Percentiles rank a stretch among this genome's conserved stretches.
These are phyloP conservation scores for Tragulus kanchil DNA, from an alignment of 2,113 vertebrate genomes.

Conservation along the genomic window DNA sequence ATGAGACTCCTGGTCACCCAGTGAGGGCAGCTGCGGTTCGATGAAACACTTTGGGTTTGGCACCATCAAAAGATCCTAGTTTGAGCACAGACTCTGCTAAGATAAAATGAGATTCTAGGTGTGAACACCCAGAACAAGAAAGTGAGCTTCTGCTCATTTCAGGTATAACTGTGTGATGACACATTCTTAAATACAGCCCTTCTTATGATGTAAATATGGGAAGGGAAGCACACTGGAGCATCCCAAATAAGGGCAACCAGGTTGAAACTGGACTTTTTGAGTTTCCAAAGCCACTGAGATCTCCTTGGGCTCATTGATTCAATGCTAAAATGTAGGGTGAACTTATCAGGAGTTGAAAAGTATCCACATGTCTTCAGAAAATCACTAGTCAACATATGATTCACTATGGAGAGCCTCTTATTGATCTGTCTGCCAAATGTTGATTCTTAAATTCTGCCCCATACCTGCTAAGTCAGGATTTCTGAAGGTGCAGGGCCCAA, in stretches of 20 bases:
- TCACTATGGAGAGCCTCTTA: not conserved
- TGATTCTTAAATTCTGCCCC: slow-evolving; percentile 12
- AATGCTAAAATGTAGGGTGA: not conserved
- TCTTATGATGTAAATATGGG: not conserved
- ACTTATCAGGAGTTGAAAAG: not conserved
- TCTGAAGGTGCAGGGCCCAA: not conserved
- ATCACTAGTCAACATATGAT: not conserved
- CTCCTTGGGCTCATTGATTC: not conserved
- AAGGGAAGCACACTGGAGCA: not conserved
- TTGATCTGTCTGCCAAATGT: not conserved
- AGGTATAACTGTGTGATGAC: not conserved
- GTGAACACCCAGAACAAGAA: not conserved
- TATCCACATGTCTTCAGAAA: not conserved
- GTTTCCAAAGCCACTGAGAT: not conserved
- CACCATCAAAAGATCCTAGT: slow-evolving; percentile 25
- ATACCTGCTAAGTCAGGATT: slow-evolving; percentile 17
- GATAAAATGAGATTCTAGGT: not conserved
- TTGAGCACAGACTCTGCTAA: not conserved
- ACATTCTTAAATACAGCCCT: not conserved
- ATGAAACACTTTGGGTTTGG: not conserved
- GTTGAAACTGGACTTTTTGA: not conserved
- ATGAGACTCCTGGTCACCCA: not conserved
- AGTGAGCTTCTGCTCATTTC: not conserved
- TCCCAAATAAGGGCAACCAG: not conserved
- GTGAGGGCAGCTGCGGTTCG: not conserved